A percentile compares a stretch with the other conserved stretches of the same genome.
These are phyloP conservation scores for Alouatta palliata DNA, from an alignment of 2,113 vertebrate genomes.

Conservation along the genomic window DNA sequence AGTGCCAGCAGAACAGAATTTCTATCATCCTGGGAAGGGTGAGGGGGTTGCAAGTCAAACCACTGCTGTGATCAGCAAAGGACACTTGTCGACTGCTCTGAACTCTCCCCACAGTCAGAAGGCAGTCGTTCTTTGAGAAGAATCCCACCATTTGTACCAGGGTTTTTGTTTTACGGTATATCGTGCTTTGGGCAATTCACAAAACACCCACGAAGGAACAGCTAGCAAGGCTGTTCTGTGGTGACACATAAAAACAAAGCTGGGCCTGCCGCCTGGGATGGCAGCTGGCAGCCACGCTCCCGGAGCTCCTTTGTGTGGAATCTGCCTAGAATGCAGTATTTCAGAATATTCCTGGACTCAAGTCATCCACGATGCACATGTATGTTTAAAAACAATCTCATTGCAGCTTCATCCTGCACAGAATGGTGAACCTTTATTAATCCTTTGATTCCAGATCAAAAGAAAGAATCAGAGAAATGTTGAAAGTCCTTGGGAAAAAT, in stretches of 20 bases:
- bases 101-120: not conserved
- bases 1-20: slow-evolving; percentile 65
- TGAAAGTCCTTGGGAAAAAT: not conserved
- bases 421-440: not conserved
- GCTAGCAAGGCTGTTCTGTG: slow-evolving; percentile 13
- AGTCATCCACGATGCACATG: not conserved
- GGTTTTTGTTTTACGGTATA: not conserved
- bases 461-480: fast-evolving
- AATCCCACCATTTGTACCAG: not conserved
- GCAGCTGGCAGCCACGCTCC: slow-evolving; percentile 75
- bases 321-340: slow-evolving; percentile 33
- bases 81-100: not conserved
- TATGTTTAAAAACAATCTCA: not conserved
- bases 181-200: slow-evolving; percentile 11
- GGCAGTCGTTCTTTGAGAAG: not conserved
- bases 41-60: not conserved
- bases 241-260: slow-evolving; percentile 57
- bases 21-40: not conserved
- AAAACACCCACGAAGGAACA: not conserved
- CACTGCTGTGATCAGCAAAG: slow-evolving; percentile 68
- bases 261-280: slow-evolving; percentile 65
- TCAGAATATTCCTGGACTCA: not conserved
- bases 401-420: not conserved
- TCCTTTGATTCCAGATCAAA: slow-evolving; percentile 21
- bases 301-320: slow-evolving; percentile 40